Base-by-base conservation (phyloP, 2,888 invertebrate species). In the Cerastis leucographa region DNA sequence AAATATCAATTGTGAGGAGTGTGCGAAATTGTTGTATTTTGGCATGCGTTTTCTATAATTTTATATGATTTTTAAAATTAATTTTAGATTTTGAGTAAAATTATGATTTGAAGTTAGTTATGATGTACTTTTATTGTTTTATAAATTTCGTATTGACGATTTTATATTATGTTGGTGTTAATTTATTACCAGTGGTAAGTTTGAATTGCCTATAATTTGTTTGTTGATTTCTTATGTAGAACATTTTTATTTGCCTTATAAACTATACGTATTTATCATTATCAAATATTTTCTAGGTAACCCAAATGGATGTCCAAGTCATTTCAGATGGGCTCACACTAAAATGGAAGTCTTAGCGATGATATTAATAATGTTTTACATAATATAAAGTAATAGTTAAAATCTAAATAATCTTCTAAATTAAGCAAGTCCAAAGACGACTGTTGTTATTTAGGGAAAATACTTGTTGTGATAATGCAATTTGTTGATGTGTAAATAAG, bases 251-350 rank as follows among this genome's bases (percentile, higher is more conserved):
- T 88, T 90, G 80, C 74, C 84, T 87, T 85, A 76, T 83, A 86
- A 84, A 84, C 72, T 87, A 84, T 88, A 87, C 86, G 91, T 94
- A 94, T 94, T 95, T 94, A 95, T 94, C 91, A 86, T 91, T 91
- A 92, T 91, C 89, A 83, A 92, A 94, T 95, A 92, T 96, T 96
- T 96, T 96, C 94, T 96, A 96, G 96, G 96, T 96, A 96, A 96
- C 92, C 96, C 96, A 94, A 96, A 95, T 92, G 96, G 96, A 96
- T 94, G 96, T 94, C 91, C 96, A 93, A 94, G 94, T 92, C 91
- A 92, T 93, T 93, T 93, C 92, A 93, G 92, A 94, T 93, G 95
- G 95, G 93, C 93, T 92, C 92, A 91, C 90, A 91, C 92, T 93
- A 94, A 91, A 92, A 90, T 92, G 95, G 95, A 95, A 90, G 90